phyloP scores from a whole-genome alignment of 2,113 vertebrate species.

The Illadopsis cleaveri region DNA sequence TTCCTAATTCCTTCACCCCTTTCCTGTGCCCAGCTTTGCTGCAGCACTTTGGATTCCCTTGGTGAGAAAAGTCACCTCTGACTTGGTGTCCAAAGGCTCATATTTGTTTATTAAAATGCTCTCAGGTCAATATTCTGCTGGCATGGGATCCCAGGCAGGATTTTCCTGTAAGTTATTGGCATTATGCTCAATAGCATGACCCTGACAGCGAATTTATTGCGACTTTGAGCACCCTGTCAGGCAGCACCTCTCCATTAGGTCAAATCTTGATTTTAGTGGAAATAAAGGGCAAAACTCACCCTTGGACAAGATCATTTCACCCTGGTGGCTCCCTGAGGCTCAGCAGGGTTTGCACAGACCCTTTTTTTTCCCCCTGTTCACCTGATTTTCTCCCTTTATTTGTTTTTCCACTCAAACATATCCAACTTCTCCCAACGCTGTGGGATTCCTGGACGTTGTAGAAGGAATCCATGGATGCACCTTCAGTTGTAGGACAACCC shows the following conservation, averaged over 20 bases:
- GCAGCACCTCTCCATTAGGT: background rate
- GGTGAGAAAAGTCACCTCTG: background rate
- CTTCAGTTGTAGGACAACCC: background rate
- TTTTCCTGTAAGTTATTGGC: slow-evolving; percentile 8
- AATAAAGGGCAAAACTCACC: background rate
- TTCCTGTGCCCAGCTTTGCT: background rate
- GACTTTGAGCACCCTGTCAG: background rate
- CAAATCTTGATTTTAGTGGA: background rate
- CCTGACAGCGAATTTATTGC: slow-evolving; percentile 5
- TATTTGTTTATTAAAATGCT: slow-evolving; percentile 10
- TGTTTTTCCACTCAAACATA: background rate
- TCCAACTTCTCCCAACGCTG: accelerated
- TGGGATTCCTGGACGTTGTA: accelerated
- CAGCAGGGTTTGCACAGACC: background rate
- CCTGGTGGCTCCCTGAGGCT: background rate
- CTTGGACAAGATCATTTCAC: background rate
- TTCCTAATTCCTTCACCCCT: background rate
- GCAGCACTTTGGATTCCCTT: background rate
- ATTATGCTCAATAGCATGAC: slow-evolving; percentile 3
- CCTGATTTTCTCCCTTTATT: background rate
- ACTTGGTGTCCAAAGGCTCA: background rate
- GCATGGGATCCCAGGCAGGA: background rate
- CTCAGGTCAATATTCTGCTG: slow-evolving; percentile 2
- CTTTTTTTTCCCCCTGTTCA: background rate
- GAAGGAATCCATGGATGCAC: background rate